These are phyloP conservation scores for Urocolius indicus DNA, from an alignment of 2,113 vertebrate genomes.

Conservation along the genomic window DNA sequence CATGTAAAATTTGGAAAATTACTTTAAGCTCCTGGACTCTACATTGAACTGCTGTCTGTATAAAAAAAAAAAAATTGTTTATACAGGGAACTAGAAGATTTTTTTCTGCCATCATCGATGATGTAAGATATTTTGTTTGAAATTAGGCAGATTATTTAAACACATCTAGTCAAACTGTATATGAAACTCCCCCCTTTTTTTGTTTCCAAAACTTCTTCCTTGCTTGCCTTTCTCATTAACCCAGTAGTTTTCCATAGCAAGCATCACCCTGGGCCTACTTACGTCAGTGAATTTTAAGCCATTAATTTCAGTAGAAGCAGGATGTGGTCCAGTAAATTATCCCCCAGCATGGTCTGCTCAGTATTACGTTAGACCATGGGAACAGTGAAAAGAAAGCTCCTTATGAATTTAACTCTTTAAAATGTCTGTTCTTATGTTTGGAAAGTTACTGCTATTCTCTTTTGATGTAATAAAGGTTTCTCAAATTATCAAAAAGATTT, in stretches of 20 bases:
- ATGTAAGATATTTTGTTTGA: neutral
- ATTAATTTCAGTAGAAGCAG: constrained; percentile 9
- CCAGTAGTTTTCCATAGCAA: neutral
- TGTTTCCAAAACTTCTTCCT: neutral
- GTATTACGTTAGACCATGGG: neutral
- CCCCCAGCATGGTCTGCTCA: neutral
- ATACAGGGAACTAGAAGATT: neutral
- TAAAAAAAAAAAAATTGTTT: neutral
- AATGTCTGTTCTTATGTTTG: neutral
- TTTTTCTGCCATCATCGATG: neutral
- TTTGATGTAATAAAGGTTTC: neutral
- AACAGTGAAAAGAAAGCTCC: neutral
- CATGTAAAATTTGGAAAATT: constrained; percentile 24
- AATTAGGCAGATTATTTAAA: neutral
- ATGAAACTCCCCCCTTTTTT: neutral
- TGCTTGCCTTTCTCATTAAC: neutral
- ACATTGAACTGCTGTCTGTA: neutral
- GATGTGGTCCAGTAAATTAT: constrained; percentile 34
- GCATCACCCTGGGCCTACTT: neutral
- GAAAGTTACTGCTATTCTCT: neutral
- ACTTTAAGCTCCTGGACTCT: neutral
- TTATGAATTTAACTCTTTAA: neutral
- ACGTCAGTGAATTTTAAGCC: neutral
- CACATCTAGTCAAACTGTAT: neutral
- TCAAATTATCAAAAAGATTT: neutral